These are phyloP conservation scores for Lepeophtheirus salmonis DNA, from an alignment of 1,140 invertebrate species.

Conservation along the genomic window DNA sequence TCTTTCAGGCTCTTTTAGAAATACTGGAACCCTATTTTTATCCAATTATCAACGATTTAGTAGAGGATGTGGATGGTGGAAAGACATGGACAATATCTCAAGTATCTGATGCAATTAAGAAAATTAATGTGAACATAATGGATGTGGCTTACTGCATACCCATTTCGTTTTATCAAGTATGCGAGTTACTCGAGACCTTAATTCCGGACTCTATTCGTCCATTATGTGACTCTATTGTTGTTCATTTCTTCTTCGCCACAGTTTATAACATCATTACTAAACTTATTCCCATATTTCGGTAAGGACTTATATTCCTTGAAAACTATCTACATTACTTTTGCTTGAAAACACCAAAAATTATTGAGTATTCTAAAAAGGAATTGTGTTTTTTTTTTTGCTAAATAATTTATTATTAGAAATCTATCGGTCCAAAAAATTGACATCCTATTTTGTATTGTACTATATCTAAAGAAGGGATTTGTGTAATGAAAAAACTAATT, in stretches of 20 bases:
- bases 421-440: too few relatives aligned
- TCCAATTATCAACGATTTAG: slow-evolving; percentile 12
- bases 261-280: too few relatives aligned
- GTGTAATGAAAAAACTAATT: too few relatives aligned
- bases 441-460: too few relatives aligned
- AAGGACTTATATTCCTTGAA: too few relatives aligned
- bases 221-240: background rate
- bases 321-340: too few relatives aligned
- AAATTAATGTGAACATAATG: background rate
- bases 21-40: slow-evolving; percentile 7
- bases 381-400: too few relatives aligned
- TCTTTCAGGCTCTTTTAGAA: slow-evolving; percentile 7
- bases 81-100: slow-evolving; percentile 11
- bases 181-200: slow-evolving; percentile 1
- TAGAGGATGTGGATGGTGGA: slow-evolving; percentile 12
- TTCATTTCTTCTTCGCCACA: slow-evolving; percentile 9
- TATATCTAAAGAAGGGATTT: too few relatives aligned
- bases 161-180: slow-evolving; percentile 11
- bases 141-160: slow-evolving; percentile 6
- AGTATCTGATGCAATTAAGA: slow-evolving; percentile 6
- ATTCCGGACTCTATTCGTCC: slow-evolving; percentile 2
- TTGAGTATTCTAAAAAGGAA: too few relatives aligned
- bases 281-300: too few relatives aligned
- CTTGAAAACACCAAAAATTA: too few relatives aligned
- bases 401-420: too few relatives aligned